A percentile compares a stretch with the other conserved stretches of the same genome.
Conservation (phyloP, 1,140 invertebrate genomes). For the Lepidotrigona ventralis region DNA sequence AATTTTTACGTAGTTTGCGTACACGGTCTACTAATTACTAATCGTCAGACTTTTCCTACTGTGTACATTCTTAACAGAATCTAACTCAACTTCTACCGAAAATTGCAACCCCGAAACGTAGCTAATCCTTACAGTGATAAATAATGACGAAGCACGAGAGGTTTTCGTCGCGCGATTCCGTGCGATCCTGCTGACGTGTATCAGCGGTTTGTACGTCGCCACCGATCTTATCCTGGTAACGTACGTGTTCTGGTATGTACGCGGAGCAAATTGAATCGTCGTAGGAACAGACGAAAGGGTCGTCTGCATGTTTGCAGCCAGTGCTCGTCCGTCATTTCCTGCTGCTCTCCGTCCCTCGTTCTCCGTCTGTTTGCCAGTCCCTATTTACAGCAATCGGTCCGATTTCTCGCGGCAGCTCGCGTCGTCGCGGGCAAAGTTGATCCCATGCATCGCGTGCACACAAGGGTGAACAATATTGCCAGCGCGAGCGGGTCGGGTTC, state of each 20-base stretch:
- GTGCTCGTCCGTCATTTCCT: conserved; percentile 14
- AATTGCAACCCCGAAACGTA: too few relatives aligned
- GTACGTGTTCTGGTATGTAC: not conserved
- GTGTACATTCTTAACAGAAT: too few relatives aligned
- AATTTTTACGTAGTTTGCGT: too few relatives aligned
- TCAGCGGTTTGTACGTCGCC: not conserved
- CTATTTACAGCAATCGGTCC: conserved; percentile 44
- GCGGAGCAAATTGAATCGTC: conserved; percentile 45
- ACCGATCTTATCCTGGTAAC: not conserved
- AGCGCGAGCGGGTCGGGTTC: too few relatives aligned
- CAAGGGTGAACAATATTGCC: conserved; percentile 19
- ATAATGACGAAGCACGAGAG: not conserved
- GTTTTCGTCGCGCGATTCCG: not conserved
- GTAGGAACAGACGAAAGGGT: conserved; percentile 17
- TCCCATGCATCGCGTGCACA: conserved; percentile 26
- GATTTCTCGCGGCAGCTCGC: conserved; percentile 30
- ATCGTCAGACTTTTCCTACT: too few relatives aligned
- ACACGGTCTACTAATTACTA: too few relatives aligned
- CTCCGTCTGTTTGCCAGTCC: conserved; percentile 35
- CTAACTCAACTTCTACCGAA: too few relatives aligned
- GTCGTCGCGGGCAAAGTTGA: conserved; percentile 15
- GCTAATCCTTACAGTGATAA: too few relatives aligned
- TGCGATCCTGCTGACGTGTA: not conserved
- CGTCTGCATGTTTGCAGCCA: conserved; percentile 32
- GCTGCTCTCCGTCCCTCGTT: not conserved